Percentiles rank a stretch among this genome's conserved stretches.
Evolutionary conservation across 2,113 vertebrate species (phyloP).

Genomic region (Lasiurus cinereus): DNA sequence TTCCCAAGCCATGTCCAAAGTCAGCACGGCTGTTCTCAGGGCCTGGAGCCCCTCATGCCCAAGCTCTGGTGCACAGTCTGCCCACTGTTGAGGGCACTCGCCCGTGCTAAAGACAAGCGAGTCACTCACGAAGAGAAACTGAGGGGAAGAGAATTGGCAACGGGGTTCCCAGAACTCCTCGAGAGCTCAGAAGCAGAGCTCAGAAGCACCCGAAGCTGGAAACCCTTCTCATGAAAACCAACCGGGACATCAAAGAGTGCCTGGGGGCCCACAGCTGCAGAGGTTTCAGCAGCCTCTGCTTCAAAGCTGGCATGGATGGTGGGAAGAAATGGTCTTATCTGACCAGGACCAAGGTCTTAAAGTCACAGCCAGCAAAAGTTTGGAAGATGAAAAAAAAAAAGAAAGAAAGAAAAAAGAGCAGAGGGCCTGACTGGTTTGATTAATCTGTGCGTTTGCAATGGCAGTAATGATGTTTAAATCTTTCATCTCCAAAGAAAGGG

Average conservation of each 20-base stretch:
- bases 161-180: neutral
- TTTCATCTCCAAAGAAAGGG: conserved; percentile 38
- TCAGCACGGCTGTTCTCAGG: neutral
- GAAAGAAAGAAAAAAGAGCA: conserved; percentile 10
- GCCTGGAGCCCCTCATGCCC: neutral
- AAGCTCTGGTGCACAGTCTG: neutral
- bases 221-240: neutral
- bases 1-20: neutral
- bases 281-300: neutral
- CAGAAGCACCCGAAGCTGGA: neutral
- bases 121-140: neutral
- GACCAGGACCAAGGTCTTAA: neutral
- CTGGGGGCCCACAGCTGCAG: neutral
- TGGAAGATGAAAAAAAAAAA: neutral
- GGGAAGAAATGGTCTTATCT: neutral
- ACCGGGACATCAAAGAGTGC: neutral
- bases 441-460: neutral
- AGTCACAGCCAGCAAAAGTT: neutral
- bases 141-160: neutral
- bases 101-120: neutral
- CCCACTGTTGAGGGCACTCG: neutral
- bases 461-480: neutral
- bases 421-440: neutral
- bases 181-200: neutral
- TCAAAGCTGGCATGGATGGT: neutral